Conservation (phyloP, 2,888 invertebrate genomes). For the Melolontha melolontha region DNA sequence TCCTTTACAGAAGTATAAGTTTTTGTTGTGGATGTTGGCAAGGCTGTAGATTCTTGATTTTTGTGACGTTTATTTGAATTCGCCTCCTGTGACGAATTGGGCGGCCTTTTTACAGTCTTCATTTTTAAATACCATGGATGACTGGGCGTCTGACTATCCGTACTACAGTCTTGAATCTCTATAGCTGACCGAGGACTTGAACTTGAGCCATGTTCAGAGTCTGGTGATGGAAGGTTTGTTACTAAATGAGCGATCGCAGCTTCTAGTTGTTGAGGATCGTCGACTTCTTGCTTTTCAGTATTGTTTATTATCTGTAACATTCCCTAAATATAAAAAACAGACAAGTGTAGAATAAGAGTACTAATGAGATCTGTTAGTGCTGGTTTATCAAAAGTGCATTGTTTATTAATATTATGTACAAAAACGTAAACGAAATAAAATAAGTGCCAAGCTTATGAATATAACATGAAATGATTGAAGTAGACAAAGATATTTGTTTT, state of each 20-base stretch:
- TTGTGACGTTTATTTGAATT: slow-evolving; percentile 56
- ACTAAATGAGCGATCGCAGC: slow-evolving; percentile 79
- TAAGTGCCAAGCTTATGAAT: no score
- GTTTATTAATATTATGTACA: slow-evolving; percentile 14
- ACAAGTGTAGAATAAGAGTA: slow-evolving; percentile 25
- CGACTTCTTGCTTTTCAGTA: slow-evolving; percentile 65
- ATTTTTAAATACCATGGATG: slow-evolving; percentile 52
- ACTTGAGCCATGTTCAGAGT: slow-evolving; percentile 55
- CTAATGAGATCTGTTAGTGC: slow-evolving; percentile 31
- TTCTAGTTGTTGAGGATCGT: slow-evolving; percentile 78
- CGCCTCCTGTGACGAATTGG: slow-evolving; percentile 53
- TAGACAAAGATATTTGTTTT: no score
- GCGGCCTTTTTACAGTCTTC: slow-evolving; percentile 57
- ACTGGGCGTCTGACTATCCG: slow-evolving; percentile 40
- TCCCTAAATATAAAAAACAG: slow-evolving; percentile 38
- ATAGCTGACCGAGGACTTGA: slow-evolving; percentile 51
- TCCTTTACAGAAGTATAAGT: slow-evolving; percentile 31
- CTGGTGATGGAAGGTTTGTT: slow-evolving; percentile 67
- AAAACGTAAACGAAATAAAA: no score
- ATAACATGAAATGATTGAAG: no score
- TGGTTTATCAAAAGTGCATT: slow-evolving; percentile 30
- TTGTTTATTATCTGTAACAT: slow-evolving; percentile 38
- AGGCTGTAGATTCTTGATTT: slow-evolving; percentile 43
- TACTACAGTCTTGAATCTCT: slow-evolving; percentile 62
- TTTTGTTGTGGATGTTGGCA: slow-evolving; percentile 32